Conservation (phyloP, 2,797 vertebrate species). For the Amniataba percoides region DNA sequence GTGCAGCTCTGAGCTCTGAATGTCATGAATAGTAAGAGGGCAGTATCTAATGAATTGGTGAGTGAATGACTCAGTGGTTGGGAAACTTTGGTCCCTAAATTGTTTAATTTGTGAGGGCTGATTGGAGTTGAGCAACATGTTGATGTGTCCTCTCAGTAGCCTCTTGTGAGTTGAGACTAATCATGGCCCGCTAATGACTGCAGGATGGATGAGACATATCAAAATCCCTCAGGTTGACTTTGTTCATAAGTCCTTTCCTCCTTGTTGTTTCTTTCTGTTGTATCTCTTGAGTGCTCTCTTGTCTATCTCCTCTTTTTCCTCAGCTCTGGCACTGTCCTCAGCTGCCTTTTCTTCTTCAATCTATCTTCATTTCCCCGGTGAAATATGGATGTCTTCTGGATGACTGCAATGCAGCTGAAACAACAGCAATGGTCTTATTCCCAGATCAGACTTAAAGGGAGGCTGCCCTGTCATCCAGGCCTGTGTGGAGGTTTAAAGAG, state of each 20-base stretch:
- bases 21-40: conserved; percentile 39
- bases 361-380: conserved; percentile 57
- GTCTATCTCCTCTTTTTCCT: conserved; percentile 14
- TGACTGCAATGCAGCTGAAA: conserved; percentile 85
- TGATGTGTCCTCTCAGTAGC: conserved; percentile 32
- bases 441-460: conserved; percentile 54
- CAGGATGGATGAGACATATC: conserved; percentile 2
- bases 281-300: conserved; percentile 8
- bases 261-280: conserved; percentile 2
- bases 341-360: conserved; percentile 55
- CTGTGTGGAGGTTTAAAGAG: conserved; percentile 47
- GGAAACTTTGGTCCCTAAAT: not conserved
- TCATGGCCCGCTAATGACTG: conserved; percentile 33
- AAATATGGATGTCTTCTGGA: conserved; percentile 58
- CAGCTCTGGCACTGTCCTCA: conserved; percentile 44
- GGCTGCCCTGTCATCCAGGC: conserved; percentile 57
- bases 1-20: conserved; percentile 30
- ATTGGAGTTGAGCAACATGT: conserved; percentile 35
- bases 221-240: conserved; percentile 10
- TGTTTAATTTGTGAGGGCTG: conserved; percentile 12
- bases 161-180: conserved; percentile 16
- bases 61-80: conserved; percentile 4
- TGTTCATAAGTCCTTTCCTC: conserved; percentile 4
- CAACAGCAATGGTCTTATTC: conserved; percentile 55
- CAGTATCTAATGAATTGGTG: conserved; percentile 25